These are phyloP conservation scores for Irena cyanogastra DNA, from an alignment of 2,113 vertebrate species.

Conservation along the genomic window DNA sequence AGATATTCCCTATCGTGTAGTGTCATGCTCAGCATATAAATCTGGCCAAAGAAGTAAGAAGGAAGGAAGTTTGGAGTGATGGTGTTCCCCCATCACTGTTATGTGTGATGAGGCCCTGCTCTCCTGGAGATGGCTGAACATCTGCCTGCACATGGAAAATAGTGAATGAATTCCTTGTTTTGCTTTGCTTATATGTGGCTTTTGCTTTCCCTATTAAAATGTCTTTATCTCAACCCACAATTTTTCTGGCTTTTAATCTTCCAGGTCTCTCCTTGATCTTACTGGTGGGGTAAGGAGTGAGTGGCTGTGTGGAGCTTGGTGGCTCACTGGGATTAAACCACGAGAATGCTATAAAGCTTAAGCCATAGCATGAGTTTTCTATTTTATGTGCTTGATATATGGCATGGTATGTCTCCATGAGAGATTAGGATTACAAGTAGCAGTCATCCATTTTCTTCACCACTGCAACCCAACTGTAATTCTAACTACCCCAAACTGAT, in stretches of 20 bases:
- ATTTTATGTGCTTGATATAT: not conserved
- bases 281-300: not conserved
- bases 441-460: not conserved
- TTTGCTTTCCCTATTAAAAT: not conserved
- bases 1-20: not conserved
- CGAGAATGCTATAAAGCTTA: not conserved
- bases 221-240: not conserved
- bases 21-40: not conserved
- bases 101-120: accelerated
- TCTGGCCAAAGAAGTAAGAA: not conserved
- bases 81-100: not conserved
- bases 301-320: not conserved
- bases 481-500: not conserved
- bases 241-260: not conserved
- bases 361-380: not conserved
- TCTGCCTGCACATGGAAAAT: not conserved
- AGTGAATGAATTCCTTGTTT: not conserved
- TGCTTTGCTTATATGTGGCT: not conserved
- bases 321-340: not conserved
- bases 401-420: not conserved
- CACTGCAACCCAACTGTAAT: not conserved
- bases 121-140: not conserved
- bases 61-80: not conserved
- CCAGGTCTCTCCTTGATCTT: not conserved
- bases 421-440: not conserved